A percentile compares a stretch with the other conserved stretches of the same genome.
Evolutionary conservation across 2,797 vertebrate genomes (phyloP).

Genomic region (Gorsachius magnificus): DNA sequence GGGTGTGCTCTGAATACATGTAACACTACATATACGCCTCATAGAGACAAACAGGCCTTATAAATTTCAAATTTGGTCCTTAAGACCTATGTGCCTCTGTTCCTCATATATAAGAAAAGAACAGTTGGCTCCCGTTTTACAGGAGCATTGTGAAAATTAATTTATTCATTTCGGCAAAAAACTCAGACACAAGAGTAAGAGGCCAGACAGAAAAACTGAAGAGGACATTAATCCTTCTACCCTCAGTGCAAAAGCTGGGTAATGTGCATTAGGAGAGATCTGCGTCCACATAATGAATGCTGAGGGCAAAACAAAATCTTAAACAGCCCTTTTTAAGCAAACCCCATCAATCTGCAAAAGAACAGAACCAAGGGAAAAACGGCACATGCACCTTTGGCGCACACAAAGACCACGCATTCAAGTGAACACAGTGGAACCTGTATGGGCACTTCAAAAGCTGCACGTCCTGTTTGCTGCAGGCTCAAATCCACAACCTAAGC

Average conservation of each 20-base stretch:
- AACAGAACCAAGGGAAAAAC: not conserved
- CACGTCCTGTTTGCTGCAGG: not conserved
- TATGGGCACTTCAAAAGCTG: not conserved
- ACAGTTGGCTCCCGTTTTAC: not conserved
- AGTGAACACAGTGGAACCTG: not conserved
- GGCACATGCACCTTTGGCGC: fast-evolving
- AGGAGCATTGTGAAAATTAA: not conserved
- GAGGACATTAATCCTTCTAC: slow-evolving; percentile 21
- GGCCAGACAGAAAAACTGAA: not conserved
- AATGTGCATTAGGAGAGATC: not conserved
- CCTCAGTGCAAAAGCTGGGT: not conserved
- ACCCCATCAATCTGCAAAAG: not conserved
- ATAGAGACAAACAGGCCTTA: not conserved
- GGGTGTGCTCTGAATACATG: not conserved
- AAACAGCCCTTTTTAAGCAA: not conserved
- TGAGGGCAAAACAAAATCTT: not conserved
- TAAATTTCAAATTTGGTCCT: not conserved
- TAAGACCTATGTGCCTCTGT: not conserved
- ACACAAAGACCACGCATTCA: fast-evolving
- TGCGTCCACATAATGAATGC: not conserved
- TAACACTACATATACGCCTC: not conserved
- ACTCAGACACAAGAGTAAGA: not conserved
- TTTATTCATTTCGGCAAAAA: not conserved
- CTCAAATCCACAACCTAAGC: not conserved
- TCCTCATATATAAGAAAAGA: not conserved